Conservation (phyloP, 2,113 vertebrate genomes). For the Alethe castanea region DNA sequence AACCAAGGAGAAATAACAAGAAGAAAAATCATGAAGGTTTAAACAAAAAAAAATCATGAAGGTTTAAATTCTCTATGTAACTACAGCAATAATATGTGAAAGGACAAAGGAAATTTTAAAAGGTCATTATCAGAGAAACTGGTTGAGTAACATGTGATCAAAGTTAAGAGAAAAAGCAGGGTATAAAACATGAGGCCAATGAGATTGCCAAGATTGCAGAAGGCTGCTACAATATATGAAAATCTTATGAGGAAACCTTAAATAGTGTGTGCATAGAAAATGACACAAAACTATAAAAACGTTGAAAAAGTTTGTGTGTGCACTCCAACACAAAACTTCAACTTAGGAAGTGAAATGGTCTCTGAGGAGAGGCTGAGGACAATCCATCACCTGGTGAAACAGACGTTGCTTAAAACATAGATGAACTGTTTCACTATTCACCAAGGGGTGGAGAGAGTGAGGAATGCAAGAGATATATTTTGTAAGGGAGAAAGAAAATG, state of each 20-base stretch:
- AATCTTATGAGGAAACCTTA: not conserved
- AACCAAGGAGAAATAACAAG: not conserved
- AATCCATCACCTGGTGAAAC: constrained; percentile 13
- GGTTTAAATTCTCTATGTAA: not conserved
- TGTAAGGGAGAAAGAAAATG: constrained; percentile 35
- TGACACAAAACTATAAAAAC: not conserved
- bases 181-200: not conserved
- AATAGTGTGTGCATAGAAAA: not conserved
- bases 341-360: not conserved
- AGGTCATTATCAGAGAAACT: not conserved
- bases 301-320: not conserved
- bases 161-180: not conserved
- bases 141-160: not conserved
- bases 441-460: not conserved
- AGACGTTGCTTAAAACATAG: not conserved
- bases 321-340: not conserved
- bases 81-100: not conserved
- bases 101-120: not conserved
- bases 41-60: not conserved
- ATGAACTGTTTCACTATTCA: constrained; percentile 29
- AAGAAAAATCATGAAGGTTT: not conserved
- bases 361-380: not conserved
- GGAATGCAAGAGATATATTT: constrained; percentile 37
- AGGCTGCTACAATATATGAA: not conserved
- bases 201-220: not conserved